phyloP scores from a whole-genome alignment of 2,113 vertebrate genomes.

The Columba janthina region DNA sequence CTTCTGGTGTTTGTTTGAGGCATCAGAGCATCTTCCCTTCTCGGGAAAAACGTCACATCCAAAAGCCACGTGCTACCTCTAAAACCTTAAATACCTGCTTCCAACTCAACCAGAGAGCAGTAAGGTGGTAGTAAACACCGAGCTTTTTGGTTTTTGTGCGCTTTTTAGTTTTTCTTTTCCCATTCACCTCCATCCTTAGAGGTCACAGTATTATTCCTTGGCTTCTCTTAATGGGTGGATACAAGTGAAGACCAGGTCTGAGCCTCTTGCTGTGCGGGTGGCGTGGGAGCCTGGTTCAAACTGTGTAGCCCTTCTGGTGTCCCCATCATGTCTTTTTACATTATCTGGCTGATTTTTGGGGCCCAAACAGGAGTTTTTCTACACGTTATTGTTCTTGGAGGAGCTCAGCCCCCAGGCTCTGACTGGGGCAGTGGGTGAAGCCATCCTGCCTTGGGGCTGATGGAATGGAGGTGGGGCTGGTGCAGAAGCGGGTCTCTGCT shows the following conservation, averaged over 20 bases:
- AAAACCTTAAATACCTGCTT: background rate
- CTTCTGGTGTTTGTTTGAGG: background rate
- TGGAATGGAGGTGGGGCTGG: background rate
- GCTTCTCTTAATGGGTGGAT: background rate
- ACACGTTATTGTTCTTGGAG: background rate
- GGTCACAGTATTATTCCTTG: background rate
- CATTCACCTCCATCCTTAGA: background rate
- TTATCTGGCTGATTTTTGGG: background rate
- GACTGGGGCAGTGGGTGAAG: background rate
- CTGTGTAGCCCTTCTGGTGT: background rate
- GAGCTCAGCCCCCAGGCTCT: background rate
- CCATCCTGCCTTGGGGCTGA: background rate
- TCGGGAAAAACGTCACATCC: background rate
- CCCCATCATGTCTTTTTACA: background rate
- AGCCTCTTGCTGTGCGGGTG: background rate
- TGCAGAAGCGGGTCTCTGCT: background rate
- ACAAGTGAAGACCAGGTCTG: fast-evolving
- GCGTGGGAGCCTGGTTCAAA: background rate
- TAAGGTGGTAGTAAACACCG: background rate
- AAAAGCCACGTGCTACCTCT: background rate
- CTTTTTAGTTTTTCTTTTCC: background rate
- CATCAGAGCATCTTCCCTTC: background rate
- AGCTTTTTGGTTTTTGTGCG: background rate
- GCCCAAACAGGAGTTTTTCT: background rate
- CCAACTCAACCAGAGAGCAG: background rate